These are phyloP conservation scores for Clepsis dumicolana DNA, from an alignment of 2,888 invertebrate species.

Conservation along the genomic window DNA sequence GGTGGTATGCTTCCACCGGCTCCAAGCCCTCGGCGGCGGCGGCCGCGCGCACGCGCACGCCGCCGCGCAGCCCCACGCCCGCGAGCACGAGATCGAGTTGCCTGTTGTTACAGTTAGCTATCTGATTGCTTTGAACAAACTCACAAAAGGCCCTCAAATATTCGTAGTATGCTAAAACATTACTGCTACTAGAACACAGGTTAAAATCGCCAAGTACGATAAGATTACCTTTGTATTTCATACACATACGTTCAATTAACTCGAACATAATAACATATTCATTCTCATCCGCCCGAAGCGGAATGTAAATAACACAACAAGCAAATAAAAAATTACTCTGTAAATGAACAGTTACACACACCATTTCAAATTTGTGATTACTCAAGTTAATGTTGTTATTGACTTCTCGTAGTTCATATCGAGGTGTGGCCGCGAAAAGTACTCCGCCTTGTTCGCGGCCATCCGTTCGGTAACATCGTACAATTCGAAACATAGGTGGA, in stretches of 20 bases:
- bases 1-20: slow-evolving; percentile 11
- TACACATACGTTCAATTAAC: slow-evolving; percentile 13
- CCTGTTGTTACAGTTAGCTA: slow-evolving; percentile 26
- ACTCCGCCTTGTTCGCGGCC: slow-evolving; percentile 27
- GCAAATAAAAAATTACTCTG: slow-evolving; percentile 5
- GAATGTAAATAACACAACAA: slow-evolving; percentile 18
- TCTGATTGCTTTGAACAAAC: slow-evolving; percentile 31
- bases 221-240: slow-evolving; percentile 24
- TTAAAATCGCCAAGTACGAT: slow-evolving; percentile 40
- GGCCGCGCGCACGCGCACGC: background rate
- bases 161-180: slow-evolving; percentile 33
- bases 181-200: slow-evolving; percentile 31
- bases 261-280: slow-evolving; percentile 5
- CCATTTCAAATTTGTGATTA: slow-evolving; percentile 16
- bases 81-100: slow-evolving; percentile 37
- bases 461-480: slow-evolving; percentile 33
- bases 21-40: background rate
- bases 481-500: slow-evolving; percentile 33
- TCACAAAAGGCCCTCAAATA: slow-evolving; percentile 28
- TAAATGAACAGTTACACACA: slow-evolving; percentile 3
- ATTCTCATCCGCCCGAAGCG: slow-evolving; percentile 2
- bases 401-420: background rate
- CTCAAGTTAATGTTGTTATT: slow-evolving; percentile 10
- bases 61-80: too few relatives aligned
- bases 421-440: slow-evolving; percentile 21